A percentile compares a stretch with the other conserved stretches of the same genome.
Evolutionary conservation across 2,797 vertebrate species (phyloP).

Genomic region (Schizothorax lantsangensis): DNA sequence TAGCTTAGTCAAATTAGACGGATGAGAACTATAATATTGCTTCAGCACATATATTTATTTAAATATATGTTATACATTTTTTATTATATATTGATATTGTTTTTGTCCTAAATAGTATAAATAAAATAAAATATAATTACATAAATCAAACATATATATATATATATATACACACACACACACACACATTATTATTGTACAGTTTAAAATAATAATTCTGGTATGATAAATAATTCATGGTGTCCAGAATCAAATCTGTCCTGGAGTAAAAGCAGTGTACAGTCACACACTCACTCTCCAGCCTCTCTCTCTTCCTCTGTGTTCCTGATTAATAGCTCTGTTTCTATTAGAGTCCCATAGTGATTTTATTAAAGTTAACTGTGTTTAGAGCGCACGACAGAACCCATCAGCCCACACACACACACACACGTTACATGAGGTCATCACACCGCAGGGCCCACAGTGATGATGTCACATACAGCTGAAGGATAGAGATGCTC

Average conservation of each 20-base stretch:
- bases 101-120: no score
- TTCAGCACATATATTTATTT: no score
- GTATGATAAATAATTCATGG: background rate
- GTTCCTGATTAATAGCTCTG: slow-evolving; percentile 55
- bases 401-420: background rate
- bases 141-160: no score
- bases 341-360: slow-evolving; percentile 56
- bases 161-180: no score
- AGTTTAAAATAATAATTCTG: background rate
- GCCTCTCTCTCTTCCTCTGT: background rate
- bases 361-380: background rate
- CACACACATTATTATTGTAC: no score
- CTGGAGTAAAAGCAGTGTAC: background rate
- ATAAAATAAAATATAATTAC: no score
- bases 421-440: background rate
- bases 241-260: background rate
- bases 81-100: no score
- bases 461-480: background rate
- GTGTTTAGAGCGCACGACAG: slow-evolving; percentile 6
- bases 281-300: no score
- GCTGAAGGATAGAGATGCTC: background rate
- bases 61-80: no score
- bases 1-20: background rate
- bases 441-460: background rate
- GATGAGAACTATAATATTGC: background rate